Evolutionary conservation across 1,140 invertebrate species (phyloP).

Genomic region (Heliconius melpomene): DNA sequence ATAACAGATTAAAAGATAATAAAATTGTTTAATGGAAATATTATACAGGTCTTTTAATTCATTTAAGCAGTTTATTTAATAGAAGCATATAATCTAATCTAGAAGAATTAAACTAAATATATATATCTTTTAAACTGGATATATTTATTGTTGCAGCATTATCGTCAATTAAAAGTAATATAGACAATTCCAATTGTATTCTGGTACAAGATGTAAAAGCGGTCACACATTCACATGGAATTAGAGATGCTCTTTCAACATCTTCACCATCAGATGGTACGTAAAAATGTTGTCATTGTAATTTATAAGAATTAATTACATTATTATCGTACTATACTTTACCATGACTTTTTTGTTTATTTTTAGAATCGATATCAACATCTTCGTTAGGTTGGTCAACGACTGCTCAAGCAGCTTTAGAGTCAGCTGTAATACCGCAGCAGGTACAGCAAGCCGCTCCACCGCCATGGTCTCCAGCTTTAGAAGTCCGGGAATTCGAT

Average conservation of each 20-base stretch:
- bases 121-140: background rate
- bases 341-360: slow-evolving; percentile 19
- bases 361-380: slow-evolving; percentile 81
- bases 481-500: slow-evolving; percentile 91
- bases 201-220: slow-evolving; percentile 94
- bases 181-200: slow-evolving; percentile 93
- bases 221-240: slow-evolving; percentile 90
- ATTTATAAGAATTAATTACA: background rate
- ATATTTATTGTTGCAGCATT: slow-evolving; percentile 85
- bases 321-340: background rate
- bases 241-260: slow-evolving; percentile 87
- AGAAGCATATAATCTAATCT: background rate
- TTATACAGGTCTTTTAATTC: background rate
- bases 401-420: slow-evolving; percentile 80
- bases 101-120: background rate
- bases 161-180: slow-evolving; percentile 91
- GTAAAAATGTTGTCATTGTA: slow-evolving; percentile 4
- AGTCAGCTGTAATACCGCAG: slow-evolving; percentile 83
- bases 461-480: slow-evolving; percentile 88
- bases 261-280: slow-evolving; percentile 88
- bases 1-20: slow-evolving; percentile 35
- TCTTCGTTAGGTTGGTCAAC: slow-evolving; percentile 78
- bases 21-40: slow-evolving; percentile 14
- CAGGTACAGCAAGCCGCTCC: slow-evolving; percentile 85
- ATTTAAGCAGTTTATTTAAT: background rate